Evolutionary conservation across 2,888 invertebrate genomes (phyloP).

Genomic region (Xanthorhoe designata): DNA sequence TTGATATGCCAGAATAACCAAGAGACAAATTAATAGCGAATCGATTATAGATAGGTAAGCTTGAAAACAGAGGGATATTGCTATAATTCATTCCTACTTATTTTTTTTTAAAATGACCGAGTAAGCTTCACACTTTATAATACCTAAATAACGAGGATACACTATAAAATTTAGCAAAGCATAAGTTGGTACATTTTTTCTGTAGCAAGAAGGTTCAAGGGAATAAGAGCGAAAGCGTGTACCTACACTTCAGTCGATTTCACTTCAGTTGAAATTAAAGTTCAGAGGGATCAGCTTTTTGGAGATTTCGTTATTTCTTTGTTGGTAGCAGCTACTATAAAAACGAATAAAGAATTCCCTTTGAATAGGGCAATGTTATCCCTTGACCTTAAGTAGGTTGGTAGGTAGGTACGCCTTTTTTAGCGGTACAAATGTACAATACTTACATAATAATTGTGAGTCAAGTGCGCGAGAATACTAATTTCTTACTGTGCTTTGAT

Average conservation of each 20-base stretch:
- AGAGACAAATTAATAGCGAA: too few relatives aligned
- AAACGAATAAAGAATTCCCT: constrained; percentile 48
- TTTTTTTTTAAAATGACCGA: too few relatives aligned
- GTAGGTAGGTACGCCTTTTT: constrained; percentile 4
- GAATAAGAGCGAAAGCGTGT: constrained; percentile 79
- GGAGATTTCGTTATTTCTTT: constrained; percentile 63
- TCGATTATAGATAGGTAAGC: too few relatives aligned
- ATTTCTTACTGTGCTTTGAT: not conserved
- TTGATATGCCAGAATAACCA: constrained; percentile 9
- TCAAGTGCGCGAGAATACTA: not conserved
- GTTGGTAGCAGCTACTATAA: constrained; percentile 54
- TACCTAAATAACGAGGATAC: constrained; percentile 32
- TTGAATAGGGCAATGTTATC: constrained; percentile 47
- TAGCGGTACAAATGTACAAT: not conserved
- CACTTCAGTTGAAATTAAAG: constrained; percentile 77
- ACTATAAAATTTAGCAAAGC: constrained; percentile 54
- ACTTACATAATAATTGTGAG: not conserved
- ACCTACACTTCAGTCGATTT: constrained; percentile 71
- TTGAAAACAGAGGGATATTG: too few relatives aligned
- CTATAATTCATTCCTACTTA: too few relatives aligned
- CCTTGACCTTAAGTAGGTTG: constrained; percentile 13
- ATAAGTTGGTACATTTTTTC: constrained; percentile 55
- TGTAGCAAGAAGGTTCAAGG: constrained; percentile 62
- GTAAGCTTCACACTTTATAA: too few relatives aligned
- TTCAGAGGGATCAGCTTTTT: constrained; percentile 65